Evolutionary conservation across 2,888 invertebrate species (phyloP).

Genomic region (Drosophila subsilvestris): DNA sequence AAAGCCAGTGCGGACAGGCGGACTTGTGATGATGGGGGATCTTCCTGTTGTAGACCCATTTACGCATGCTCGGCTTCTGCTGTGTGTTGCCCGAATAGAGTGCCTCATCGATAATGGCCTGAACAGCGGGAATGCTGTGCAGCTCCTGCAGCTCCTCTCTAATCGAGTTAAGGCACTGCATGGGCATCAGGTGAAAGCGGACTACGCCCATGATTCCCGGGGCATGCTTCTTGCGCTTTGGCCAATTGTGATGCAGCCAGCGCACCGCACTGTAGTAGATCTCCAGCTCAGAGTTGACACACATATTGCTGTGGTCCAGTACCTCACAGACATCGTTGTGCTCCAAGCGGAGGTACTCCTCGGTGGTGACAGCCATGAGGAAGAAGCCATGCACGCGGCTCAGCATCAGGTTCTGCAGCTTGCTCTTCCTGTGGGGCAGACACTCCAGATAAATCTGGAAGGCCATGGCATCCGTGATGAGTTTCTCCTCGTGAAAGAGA

Average conservation of each 20-base stretch:
- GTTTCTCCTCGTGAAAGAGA: conserved; percentile 87
- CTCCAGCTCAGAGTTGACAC: conserved; percentile 87
- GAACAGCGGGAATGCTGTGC: conserved; percentile 13
- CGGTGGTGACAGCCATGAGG: conserved; percentile 89
- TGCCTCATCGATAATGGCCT: conserved; percentile 18
- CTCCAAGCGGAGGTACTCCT: conserved; percentile 88
- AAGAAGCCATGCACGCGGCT: conserved; percentile 90
- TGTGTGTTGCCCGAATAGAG: conserved; percentile 33
- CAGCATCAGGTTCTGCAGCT: conserved; percentile 81
- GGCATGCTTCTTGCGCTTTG: conserved; percentile 85
- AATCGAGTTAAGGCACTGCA: conserved; percentile 90
- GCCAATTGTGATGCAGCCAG: conserved; percentile 90
- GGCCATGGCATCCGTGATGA: conserved; percentile 88
- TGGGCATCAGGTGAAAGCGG: conserved; percentile 90
- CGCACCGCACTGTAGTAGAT: conserved; percentile 91
- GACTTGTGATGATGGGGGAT: conserved; percentile 48
- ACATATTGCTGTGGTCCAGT: conserved; percentile 88
- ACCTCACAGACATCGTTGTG: conserved; percentile 87
- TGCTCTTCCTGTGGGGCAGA: conserved; percentile 81
- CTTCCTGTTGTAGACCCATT: conserved; percentile 41
- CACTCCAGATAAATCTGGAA: conserved; percentile 84
- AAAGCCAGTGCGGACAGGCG: conserved; percentile 40
- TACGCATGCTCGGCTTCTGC: neutral
- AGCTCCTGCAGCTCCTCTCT: conserved; percentile 83
- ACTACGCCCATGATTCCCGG: conserved; percentile 88